phyloP scores from a whole-genome alignment of 2,113 vertebrate genomes.

The Cyanocitta stelleri region DNA sequence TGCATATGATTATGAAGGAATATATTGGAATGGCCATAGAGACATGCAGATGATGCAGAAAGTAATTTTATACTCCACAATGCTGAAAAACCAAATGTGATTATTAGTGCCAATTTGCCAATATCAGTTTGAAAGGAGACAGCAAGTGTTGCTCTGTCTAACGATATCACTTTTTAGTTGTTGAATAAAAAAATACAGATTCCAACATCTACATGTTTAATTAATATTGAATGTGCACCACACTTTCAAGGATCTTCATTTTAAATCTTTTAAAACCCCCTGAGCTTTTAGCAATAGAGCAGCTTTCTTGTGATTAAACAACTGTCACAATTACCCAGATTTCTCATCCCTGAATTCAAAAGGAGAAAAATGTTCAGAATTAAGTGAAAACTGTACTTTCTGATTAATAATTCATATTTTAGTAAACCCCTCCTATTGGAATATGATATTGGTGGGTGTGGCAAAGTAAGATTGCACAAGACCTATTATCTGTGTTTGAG shows the following conservation, averaged over 20 bases:
- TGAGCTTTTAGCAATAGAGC: neutral
- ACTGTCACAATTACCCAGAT: neutral
- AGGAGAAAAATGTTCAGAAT: neutral
- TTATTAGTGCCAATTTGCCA: neutral
- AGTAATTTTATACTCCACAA: neutral
- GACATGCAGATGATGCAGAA: neutral
- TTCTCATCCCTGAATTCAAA: neutral
- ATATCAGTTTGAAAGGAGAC: neutral
- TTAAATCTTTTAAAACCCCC: neutral
- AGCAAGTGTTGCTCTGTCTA: neutral
- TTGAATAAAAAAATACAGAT: neutral
- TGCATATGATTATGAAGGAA: neutral
- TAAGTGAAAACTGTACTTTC: neutral
- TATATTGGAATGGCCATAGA: neutral
- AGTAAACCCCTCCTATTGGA: neutral
- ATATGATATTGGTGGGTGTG: neutral
- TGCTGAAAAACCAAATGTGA: neutral
- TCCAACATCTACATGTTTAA: neutral
- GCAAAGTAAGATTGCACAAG: neutral
- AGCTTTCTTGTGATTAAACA: neutral
- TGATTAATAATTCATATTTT: neutral
- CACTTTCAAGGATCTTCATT: neutral
- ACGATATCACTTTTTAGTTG: neutral
- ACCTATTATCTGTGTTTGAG: neutral
- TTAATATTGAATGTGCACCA: neutral